Percentiles rank a stretch among this genome's conserved stretches.
phyloP scores from a whole-genome alignment of 2,888 invertebrate species.

The Orthonevra nobilis region DNA sequence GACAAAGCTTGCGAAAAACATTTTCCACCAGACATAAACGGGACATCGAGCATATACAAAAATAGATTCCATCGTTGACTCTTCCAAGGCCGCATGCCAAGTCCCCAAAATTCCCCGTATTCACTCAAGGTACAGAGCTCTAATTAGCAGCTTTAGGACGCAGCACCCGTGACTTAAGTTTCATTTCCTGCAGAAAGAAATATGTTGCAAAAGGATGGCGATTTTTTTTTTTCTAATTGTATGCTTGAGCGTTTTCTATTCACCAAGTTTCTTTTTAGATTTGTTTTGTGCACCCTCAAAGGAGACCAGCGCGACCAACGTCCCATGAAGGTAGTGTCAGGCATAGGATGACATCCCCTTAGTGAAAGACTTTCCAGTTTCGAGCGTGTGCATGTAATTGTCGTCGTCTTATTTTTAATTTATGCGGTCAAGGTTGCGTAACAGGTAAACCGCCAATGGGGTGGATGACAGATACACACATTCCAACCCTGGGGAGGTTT shows the following conservation, averaged over 20 bases:
- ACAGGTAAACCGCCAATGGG: slow-evolving; percentile 50
- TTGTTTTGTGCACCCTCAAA: slow-evolving; percentile 4
- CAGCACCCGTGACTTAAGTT: not conserved
- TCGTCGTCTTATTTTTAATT: slow-evolving; percentile 24
- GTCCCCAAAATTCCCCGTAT: not conserved
- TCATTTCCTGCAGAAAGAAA: not conserved
- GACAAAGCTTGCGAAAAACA: no score
- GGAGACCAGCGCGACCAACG: no score
- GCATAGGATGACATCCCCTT: slow-evolving; percentile 27
- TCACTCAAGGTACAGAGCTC: slow-evolving; percentile 9
- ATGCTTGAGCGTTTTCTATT: no score
- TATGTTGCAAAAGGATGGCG: not conserved
- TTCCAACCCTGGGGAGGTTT: slow-evolving; percentile 1
- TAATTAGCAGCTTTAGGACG: slow-evolving; percentile 28
- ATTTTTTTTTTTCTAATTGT: no score
- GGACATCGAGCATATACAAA: no score
- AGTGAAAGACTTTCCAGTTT: not conserved
- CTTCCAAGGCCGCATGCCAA: slow-evolving; percentile 10
- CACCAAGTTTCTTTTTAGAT: not conserved
- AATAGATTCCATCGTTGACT: slow-evolving; percentile 7
- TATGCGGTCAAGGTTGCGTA: slow-evolving; percentile 49
- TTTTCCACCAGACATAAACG: no score
- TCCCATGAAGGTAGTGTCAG: not conserved
- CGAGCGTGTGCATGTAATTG: not conserved
- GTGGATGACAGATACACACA: slow-evolving; percentile 33